These are phyloP conservation scores for Porites cylindrica DNA, from an alignment of 92 coral and sea anemone species.

Conservation along the genomic window DNA sequence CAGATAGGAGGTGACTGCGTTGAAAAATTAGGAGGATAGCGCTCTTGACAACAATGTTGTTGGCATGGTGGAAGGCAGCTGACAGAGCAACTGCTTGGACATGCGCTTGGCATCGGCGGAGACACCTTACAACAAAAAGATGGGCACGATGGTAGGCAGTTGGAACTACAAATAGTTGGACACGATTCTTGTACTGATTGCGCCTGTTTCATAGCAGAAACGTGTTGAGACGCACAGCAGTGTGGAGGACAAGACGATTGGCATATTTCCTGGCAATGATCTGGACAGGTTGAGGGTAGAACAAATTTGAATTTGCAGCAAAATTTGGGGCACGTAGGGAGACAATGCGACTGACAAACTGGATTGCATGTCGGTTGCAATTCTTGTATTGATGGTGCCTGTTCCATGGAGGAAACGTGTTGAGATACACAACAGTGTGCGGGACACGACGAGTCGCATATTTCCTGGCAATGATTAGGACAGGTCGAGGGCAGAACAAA, in stretches of 20 bases:
- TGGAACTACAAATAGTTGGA: conserved; percentile 33
- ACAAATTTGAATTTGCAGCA: conserved; percentile 46
- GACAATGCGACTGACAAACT: conserved; percentile 51
- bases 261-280: conserved; percentile 40
- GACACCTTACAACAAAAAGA: conserved; percentile 30
- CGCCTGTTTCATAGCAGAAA: background rate
- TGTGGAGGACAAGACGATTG: conserved; percentile 49
- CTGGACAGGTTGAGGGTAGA: conserved; percentile 55
- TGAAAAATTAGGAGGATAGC: background rate
- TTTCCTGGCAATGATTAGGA: conserved; percentile 53
- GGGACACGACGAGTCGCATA: conserved; percentile 51
- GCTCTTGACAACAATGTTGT: conserved; percentile 16
- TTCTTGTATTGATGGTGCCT: background rate
- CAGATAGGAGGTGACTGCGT: background rate
- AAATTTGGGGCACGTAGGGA: conserved; percentile 65
- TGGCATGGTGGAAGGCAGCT: conserved; percentile 34
- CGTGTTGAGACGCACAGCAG: conserved; percentile 37
- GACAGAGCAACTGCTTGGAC: conserved; percentile 15
- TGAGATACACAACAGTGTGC: conserved; percentile 46
- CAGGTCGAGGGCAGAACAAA: conserved; percentile 26
- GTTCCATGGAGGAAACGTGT: background rate
- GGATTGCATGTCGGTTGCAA: conserved; percentile 26
- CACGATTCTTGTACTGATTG: conserved; percentile 6
- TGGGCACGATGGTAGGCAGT: conserved; percentile 47
- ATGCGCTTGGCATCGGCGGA: conserved; percentile 1